These are phyloP conservation scores for Hyposmocoma kahamanoa DNA, from an alignment of 1,140 invertebrate species.

Conservation along the genomic window DNA sequence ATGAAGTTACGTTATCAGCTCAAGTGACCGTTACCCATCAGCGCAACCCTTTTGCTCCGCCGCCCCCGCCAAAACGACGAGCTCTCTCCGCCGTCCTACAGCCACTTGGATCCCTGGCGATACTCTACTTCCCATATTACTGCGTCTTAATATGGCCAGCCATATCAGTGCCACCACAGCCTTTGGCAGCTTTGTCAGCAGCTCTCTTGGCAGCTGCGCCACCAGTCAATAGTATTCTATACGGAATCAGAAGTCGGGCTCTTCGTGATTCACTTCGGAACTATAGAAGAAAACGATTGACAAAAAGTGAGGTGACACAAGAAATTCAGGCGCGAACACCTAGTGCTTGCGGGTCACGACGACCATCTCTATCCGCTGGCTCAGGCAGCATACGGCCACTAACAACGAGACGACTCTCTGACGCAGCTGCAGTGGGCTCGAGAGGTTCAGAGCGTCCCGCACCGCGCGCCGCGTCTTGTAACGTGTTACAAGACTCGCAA, in stretches of 20 bases:
- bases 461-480: constrained; percentile 63
- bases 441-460: constrained; percentile 55
- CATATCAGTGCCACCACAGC: constrained; percentile 62
- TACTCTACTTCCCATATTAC: constrained; percentile 85
- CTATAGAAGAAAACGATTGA: constrained; percentile 86
- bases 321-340: constrained; percentile 86
- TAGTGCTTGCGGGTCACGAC: constrained; percentile 81
- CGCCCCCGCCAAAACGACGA: constrained; percentile 75
- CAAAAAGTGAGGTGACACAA: constrained; percentile 84
- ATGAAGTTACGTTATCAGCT: constrained; percentile 87
- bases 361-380: constrained; percentile 80
- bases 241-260: constrained; percentile 83
- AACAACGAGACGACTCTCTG: constrained; percentile 78
- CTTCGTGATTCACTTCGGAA: constrained; percentile 83
- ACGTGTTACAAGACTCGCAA: constrained; percentile 70
- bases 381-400: constrained; percentile 77
- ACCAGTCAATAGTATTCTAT: constrained; percentile 83
- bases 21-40: constrained; percentile 89
- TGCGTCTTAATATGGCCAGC: constrained; percentile 81
- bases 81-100: constrained; percentile 82
- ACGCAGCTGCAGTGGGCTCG: constrained; percentile 75
- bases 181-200: constrained; percentile 76
- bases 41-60: constrained; percentile 81
- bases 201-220: constrained; percentile 80
- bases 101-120: constrained; percentile 80